Evolutionary conservation across 2,888 invertebrate species (phyloP).

Genomic region (Limnephilus auricula): DNA sequence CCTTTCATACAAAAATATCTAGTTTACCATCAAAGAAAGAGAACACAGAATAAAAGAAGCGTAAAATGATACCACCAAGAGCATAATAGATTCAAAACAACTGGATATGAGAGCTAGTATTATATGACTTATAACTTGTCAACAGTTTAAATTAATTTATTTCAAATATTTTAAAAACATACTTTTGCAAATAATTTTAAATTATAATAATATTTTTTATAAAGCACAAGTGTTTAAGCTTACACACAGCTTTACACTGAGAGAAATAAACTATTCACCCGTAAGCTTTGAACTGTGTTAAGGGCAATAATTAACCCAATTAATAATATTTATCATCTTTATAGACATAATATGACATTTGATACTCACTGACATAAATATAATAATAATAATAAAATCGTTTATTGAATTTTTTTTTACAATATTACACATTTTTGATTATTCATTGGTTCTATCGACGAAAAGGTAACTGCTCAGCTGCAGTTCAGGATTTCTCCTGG

Average conservation of each 20-base stretch:
- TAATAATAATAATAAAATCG: too few species aligned
- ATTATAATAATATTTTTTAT: neutral
- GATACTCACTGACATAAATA: neutral
- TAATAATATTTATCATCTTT: neutral
- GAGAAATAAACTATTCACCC: neutral
- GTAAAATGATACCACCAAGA: constrained; percentile 21
- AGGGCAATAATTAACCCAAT: neutral
- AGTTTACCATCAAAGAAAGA: constrained; percentile 21
- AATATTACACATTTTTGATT: too few species aligned
- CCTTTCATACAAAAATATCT: constrained; percentile 24
- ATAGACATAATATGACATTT: neutral
- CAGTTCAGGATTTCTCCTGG: too few species aligned
- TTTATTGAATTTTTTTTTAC: too few species aligned
- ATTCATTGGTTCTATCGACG: too few species aligned
- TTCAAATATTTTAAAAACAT: neutral
- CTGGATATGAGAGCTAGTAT: neutral
- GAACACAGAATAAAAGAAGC: neutral
- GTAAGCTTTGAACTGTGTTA: neutral
- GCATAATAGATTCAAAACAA: constrained; percentile 14
- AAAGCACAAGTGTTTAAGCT: neutral
- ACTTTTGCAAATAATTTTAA: neutral
- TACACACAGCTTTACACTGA: neutral
- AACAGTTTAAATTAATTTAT: neutral
- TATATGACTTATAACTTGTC: neutral
- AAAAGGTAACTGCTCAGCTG: too few species aligned